Base-by-base conservation (phyloP, 2,888 invertebrate genomes). In the Aethes cnicana region DNA sequence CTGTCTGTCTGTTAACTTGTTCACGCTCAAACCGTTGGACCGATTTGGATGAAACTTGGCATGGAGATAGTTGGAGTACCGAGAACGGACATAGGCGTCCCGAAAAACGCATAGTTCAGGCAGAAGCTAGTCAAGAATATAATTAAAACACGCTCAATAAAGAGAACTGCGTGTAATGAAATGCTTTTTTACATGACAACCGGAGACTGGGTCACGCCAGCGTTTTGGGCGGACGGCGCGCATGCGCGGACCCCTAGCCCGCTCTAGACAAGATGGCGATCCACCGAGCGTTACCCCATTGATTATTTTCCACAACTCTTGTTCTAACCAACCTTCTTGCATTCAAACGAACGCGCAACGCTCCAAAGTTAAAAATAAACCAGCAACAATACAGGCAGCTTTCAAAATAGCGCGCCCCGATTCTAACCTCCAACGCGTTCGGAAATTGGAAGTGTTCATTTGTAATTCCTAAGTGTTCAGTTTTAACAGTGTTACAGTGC, bases 211-310 rank as follows among this genome's bases (percentile, higher is more conserved):
- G 20, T 46, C 28, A 37, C 30, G 21, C 39, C 37, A 37, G n/a
- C n/a, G n/a, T n/a, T n/a, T 66, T 68, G 75, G 73, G 76, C 74
- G 77, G 70, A 46, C 48, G 54, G 46, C 23, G 61, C 84, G 85
- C 86, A 79, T 81, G 86, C 86, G 84, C 69, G 63, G 12, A 36
- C 28, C 62, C 61, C 66, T 62, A 59, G 67, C 76, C 69, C 62
- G 68, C 68, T n/a, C 35, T 70, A 76, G 63, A 69, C 82, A 87
- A 87, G 65, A 87, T 87, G 87, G 87, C 86, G 63, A 70, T 79
- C 63, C 60, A 58, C 64, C 74, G 72, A 69, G 75, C 77, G 77
- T 79, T 74, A 69, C 67, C 63, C 68, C 74, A 80, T 84, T 85
- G 84, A 84, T 84, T 84, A 82, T 84, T 77, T 82, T 12, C 77